Evolutionary conservation across 2,888 invertebrate species (phyloP).

Genomic region (Parnassius orleans): DNA sequence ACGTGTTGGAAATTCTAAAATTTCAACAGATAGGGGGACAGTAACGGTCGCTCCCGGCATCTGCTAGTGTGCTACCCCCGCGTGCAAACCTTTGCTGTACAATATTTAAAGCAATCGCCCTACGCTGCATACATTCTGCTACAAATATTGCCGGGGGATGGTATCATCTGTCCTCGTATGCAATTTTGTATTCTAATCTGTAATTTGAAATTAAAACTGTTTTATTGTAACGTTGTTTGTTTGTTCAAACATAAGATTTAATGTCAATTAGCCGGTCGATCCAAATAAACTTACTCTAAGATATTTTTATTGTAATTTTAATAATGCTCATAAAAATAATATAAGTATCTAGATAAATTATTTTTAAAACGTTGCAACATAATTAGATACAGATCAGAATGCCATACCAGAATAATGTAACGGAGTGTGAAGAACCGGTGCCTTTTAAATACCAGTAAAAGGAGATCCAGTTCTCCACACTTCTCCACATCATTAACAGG

Average conservation of each 20-base stretch:
- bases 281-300: no score
- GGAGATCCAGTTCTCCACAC: no score
- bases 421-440: no score
- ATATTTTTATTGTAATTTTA: no score
- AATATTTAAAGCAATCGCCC: slow-evolving; percentile 44
- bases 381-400: no score
- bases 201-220: neutral
- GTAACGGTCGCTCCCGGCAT: slow-evolving; percentile 71
- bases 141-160: slow-evolving; percentile 18
- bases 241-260: neutral
- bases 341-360: no score
- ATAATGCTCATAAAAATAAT: no score
- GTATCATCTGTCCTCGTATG: neutral
- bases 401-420: no score
- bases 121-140: slow-evolving; percentile 31
- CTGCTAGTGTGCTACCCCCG: slow-evolving; percentile 69
- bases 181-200: neutral
- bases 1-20: slow-evolving; percentile 72
- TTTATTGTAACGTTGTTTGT: neutral
- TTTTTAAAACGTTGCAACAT: no score
- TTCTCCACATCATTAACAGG: no score
- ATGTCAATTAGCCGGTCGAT: no score
- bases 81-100: slow-evolving; percentile 37
- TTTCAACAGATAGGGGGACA: slow-evolving; percentile 67
- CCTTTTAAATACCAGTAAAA: no score